Evolutionary conservation across 2,888 invertebrate genomes (phyloP), one percentile per base, ranked within the genome.

Genomic region (Malthinus seriepunctatus): DNA sequence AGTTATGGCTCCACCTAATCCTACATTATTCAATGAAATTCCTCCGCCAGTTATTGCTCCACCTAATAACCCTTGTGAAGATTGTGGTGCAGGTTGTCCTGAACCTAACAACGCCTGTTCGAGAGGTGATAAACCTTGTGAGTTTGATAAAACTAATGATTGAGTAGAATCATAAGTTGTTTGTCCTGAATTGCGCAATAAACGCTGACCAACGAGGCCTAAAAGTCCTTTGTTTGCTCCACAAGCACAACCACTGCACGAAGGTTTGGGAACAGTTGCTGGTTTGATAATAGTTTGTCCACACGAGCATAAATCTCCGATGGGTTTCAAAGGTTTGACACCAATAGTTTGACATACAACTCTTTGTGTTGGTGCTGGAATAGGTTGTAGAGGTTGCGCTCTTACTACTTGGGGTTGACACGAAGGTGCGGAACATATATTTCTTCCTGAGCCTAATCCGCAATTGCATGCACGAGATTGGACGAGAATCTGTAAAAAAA

Each of bases 271-370:
- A 11, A 77, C 65, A 3, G 72, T 51, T 3, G 78, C 78, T 3
- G 78, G 77, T 39, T 72, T 72, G 0, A 78, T 76, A 31, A 77
- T 72, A 37, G 73, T 71, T 50, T 69, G 71, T 39, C 68, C 71
- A 61, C 73, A 69, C 9, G 68, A 68, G 60, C 76, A 75, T 3
- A 75, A 69, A 44, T 75, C 73, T 3, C 71, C 68, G 1, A 75
- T 60, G 2, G 76, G 74, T 44, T 64, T 64, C 15, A 72, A 51
- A 4, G 63, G 53, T 8, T 34, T 51, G 12, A 63, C 11, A 11
- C 53, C 64, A 8, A 61, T 51, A 48, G 64, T 60, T 34, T 66
- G 62, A 60, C 67, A 68, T 34, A 69, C 63, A 7, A 70, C 62
- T 44, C 65, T 56, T 33, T 67, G 69, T 60, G 63, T 50, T 58